These are phyloP conservation scores for Anoura caudifer DNA, from an alignment of 2,113 vertebrate genomes.

Conservation along the genomic window DNA sequence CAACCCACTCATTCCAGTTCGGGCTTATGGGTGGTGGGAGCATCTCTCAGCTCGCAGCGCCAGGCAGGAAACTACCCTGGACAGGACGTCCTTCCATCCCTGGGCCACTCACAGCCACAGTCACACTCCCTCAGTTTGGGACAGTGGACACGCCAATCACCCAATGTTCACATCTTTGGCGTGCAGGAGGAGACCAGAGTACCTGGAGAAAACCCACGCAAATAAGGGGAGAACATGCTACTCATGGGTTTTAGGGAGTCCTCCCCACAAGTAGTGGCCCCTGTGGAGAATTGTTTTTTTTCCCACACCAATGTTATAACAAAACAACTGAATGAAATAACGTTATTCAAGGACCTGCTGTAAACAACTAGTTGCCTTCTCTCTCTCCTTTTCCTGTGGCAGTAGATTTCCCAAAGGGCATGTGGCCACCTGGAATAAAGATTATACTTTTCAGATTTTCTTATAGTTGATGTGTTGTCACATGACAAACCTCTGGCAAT, in stretches of 20 bases:
- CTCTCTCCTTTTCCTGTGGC: not conserved
- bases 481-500: not conserved
- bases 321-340: not conserved
- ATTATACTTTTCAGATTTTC: not conserved
- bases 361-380: rapidly evolving
- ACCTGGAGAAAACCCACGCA: not conserved
- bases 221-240: not conserved
- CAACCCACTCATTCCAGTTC: not conserved
- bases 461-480: not conserved
- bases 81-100: not conserved
- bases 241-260: not conserved
- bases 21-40: not conserved
- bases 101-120: not conserved
- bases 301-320: not conserved
- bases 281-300: not conserved
- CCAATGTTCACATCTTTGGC: not conserved
- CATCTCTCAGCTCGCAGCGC: not conserved
- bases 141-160: not conserved
- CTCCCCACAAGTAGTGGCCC: not conserved
- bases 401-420: not conserved
- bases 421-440: not conserved
- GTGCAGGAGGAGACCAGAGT: not conserved
- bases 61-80: not conserved
- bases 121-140: not conserved
- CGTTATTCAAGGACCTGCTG: not conserved